A percentile compares a stretch with the other conserved stretches of the same genome.
These are phyloP conservation scores for Diachrysia chrysitis DNA, from an alignment of 2,888 invertebrate species.

Conservation along the genomic window DNA sequence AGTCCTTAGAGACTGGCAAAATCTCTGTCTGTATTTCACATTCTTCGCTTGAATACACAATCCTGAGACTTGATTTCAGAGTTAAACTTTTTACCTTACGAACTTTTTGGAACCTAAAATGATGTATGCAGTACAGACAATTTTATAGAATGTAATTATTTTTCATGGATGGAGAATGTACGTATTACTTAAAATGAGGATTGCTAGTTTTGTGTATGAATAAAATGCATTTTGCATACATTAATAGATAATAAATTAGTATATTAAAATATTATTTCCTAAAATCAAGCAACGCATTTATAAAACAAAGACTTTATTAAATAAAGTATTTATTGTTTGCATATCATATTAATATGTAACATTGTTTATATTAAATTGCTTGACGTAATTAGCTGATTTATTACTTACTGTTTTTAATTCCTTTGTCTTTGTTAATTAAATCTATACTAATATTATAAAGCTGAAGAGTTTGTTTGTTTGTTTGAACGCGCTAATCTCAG, in stretches of 20 bases:
- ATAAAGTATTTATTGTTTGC: conserved; percentile 1
- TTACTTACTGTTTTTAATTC: not conserved
- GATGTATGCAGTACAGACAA: not conserved
- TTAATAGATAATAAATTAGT: not conserved
- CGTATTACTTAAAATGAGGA: no score
- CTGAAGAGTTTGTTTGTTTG: no score
- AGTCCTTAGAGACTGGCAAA: not conserved
- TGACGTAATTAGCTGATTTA: not conserved
- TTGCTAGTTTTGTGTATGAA: not conserved
- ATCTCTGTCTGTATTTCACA: not conserved
- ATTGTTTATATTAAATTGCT: not conserved
- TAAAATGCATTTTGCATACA: not conserved
- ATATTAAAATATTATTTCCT: not conserved
- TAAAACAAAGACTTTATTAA: not conserved
- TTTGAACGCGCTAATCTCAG: no score
- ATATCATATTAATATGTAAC: not conserved
- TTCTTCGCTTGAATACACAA: not conserved
- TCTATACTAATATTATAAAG: no score
- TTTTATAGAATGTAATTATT: not conserved
- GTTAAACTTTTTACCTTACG: no score
- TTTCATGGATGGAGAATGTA: no score
- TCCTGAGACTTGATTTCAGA: no score
- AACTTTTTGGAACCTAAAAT: no score
- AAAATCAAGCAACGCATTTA: not conserved
- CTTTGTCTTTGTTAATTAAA: not conserved